Conservation (phyloP, 1,140 invertebrate species). For the Drosophila mayri region DNA sequence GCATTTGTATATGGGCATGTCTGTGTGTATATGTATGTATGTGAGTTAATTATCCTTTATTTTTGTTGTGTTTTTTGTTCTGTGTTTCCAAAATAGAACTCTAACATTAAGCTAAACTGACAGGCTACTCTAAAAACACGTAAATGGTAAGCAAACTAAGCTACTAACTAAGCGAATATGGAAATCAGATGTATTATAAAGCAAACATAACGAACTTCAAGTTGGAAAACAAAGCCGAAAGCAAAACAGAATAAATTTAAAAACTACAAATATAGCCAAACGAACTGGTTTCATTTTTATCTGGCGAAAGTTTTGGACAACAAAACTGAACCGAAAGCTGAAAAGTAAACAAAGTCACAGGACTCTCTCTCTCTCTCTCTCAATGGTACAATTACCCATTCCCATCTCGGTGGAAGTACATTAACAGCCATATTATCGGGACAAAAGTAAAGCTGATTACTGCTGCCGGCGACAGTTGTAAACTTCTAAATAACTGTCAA, state of each 20-base stretch:
- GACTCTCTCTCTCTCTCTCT: background rate
- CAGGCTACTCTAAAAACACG: conserved; percentile 34
- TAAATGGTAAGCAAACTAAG: conserved; percentile 51
- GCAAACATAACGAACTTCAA: conserved; percentile 44
- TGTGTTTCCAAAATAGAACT: conserved; percentile 35
- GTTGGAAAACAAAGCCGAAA: conserved; percentile 59
- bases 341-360: conserved; percentile 45
- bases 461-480: conserved; percentile 69
- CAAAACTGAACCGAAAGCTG: conserved; percentile 6
- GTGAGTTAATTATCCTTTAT: conserved; percentile 46
- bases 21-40: conserved; percentile 30
- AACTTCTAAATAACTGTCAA: conserved; percentile 74
- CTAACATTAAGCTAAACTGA: conserved; percentile 49
- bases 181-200: conserved; percentile 65
- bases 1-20: conserved; percentile 54
- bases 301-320: conserved; percentile 36
- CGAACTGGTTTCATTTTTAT: conserved; percentile 33
- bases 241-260: conserved; percentile 52
- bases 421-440: conserved; percentile 69
- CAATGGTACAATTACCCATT: conserved; percentile 17
- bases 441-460: conserved; percentile 77
- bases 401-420: conserved; percentile 45
- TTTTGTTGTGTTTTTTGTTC: conserved; percentile 41
- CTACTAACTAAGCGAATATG: conserved; percentile 53
- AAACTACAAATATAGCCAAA: conserved; percentile 55